Conservation (phyloP, 2,113 vertebrate genomes). For the Amphiprion percula region DNA sequence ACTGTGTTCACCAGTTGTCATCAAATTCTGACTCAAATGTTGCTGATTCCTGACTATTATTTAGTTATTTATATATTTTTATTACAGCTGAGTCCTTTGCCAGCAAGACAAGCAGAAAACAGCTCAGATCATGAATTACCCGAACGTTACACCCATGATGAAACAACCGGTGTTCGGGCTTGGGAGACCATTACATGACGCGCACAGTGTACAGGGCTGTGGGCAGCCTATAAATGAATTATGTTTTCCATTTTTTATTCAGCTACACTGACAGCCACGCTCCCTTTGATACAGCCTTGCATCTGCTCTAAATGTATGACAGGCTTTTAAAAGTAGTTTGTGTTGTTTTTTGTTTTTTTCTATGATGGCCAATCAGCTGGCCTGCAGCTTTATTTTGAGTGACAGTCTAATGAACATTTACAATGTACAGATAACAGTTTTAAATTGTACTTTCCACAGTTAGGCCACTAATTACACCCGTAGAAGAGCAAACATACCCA, state of each 20-base stretch:
- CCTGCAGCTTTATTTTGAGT: conserved; percentile 36
- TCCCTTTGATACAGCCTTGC: not conserved
- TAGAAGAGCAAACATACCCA: conserved; percentile 42
- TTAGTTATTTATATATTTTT: no score
- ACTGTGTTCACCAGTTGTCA: no score
- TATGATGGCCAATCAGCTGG: conserved; percentile 10
- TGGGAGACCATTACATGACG: not conserved
- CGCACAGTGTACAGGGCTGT: no score
- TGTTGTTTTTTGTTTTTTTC: not conserved
- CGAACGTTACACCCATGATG: no score
- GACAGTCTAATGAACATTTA: conserved; percentile 45
- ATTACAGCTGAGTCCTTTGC: no score
- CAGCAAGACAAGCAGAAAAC: no score
- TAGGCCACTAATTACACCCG: conserved; percentile 44
- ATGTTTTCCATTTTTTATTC: no score
- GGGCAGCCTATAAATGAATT: no score
- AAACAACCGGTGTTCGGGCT: not conserved
- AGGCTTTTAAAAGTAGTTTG: not conserved
- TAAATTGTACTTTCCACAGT: conserved; percentile 42
- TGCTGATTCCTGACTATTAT: no score
- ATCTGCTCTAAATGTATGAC: conserved; percentile 12
- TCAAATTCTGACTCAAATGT: no score
- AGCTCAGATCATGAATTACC: no score
- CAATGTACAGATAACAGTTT: conserved; percentile 36
- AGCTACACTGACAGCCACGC: not conserved